Conservation (phyloP, 2,113 vertebrate genomes). For the Octodon degus region DNA sequence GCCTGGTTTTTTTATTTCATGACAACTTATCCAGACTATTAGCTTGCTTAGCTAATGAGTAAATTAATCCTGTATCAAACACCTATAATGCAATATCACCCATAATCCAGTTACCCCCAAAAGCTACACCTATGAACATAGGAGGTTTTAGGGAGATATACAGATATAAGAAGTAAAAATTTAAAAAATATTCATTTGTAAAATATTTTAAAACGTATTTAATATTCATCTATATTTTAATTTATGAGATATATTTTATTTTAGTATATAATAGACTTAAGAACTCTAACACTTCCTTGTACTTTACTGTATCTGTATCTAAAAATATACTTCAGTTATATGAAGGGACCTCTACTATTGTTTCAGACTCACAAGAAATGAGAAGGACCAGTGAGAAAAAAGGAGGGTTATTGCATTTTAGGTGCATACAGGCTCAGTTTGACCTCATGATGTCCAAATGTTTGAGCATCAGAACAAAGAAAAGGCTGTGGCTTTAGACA, state of each 20-base stretch:
- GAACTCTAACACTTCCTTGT: neutral
- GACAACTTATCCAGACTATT: neutral
- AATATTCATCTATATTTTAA: neutral
- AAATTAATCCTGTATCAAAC: neutral
- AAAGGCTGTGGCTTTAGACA: neutral
- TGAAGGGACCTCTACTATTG: neutral
- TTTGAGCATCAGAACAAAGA: neutral
- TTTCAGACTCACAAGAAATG: neutral
- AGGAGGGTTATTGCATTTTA: neutral
- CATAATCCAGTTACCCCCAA: neutral
- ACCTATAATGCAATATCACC: neutral
- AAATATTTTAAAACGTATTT: neutral
- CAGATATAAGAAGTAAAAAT: neutral
- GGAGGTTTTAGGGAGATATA: neutral
- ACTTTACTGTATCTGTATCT: neutral
- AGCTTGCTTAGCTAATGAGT: neutral
- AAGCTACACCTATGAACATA: neutral
- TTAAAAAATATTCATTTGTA: neutral
- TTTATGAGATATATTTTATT: neutral
- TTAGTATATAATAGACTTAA: neutral
- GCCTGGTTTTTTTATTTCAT: neutral
- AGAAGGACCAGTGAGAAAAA: neutral
- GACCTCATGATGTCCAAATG: neutral
- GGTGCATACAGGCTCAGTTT: neutral
- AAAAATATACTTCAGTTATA: constrained; percentile 22